Percentiles rank a stretch among this genome's conserved stretches.
These are phyloP conservation scores for Heteropelma amictum DNA, from an alignment of 2,888 invertebrate genomes.

Conservation along the genomic window DNA sequence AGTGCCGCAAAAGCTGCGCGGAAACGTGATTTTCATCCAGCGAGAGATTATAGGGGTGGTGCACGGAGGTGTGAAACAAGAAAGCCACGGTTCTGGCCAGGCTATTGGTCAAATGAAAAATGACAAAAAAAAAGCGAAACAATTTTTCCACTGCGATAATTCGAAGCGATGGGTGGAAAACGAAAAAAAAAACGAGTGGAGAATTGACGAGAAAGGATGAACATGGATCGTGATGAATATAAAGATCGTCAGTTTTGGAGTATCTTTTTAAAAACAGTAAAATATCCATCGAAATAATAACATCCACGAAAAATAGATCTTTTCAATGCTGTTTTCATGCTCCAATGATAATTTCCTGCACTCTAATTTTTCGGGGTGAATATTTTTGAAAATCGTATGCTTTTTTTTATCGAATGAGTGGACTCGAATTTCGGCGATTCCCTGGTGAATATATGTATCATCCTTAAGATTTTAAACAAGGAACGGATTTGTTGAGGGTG, in stretches of 20 bases:
- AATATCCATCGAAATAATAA: too few relatives aligned
- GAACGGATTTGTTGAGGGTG: constrained; percentile 19
- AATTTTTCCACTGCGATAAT: constrained; percentile 9
- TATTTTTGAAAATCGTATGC: too few relatives aligned
- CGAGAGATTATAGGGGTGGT: constrained; percentile 60
- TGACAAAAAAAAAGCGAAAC: constrained; percentile 2
- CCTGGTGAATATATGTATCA: too few relatives aligned
- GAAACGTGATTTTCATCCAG: constrained; percentile 12
- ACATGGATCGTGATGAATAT: constrained; percentile 9
- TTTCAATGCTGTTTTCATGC: too few relatives aligned
- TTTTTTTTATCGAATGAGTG: too few relatives aligned
- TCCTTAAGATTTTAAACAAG: neutral
- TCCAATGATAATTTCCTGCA: too few relatives aligned
- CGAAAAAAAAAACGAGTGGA: constrained; percentile 9
- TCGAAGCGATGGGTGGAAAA: neutral
- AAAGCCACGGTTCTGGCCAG: constrained; percentile 48
- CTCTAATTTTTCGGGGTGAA: too few relatives aligned
- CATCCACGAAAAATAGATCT: neutral
- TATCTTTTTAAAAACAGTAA: neutral
- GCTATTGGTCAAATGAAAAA: constrained; percentile 34
- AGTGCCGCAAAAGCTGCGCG: constrained; percentile 56
- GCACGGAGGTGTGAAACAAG: constrained; percentile 70
- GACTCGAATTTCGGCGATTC: too few relatives aligned
- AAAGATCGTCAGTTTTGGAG: neutral
- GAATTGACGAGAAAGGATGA: neutral